These are phyloP conservation scores for Leptura quadrifasciata DNA, from an alignment of 2,888 invertebrate genomes.

Conservation along the genomic window DNA sequence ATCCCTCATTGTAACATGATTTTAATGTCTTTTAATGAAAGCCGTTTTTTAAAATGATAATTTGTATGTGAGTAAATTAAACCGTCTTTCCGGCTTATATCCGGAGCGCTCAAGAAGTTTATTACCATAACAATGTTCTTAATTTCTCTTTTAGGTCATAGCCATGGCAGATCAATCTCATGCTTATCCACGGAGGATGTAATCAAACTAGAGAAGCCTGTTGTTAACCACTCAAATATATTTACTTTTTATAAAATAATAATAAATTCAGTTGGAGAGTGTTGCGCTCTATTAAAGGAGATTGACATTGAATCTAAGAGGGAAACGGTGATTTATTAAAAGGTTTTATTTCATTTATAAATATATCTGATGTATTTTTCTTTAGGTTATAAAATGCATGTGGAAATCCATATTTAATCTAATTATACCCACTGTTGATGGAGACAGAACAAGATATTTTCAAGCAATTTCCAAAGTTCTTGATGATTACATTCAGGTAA, in stretches of 20 bases:
- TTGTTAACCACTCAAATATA: conserved; percentile 63
- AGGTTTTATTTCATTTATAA: not conserved
- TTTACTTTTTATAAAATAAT: conserved; percentile 55
- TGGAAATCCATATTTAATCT: conserved; percentile 59
- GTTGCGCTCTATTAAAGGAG: conserved; percentile 59
- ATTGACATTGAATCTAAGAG: conserved; percentile 51
- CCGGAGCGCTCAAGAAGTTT: too few species aligned
- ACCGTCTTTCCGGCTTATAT: too few species aligned
- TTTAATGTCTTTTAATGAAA: too few species aligned
- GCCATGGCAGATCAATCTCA: conserved; percentile 53
- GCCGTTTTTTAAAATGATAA: too few species aligned
- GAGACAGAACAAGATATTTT: conserved; percentile 46
- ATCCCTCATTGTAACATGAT: too few species aligned
- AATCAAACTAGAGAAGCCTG: conserved; percentile 55
- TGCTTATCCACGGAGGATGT: conserved; percentile 57
- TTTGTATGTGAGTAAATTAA: too few species aligned
- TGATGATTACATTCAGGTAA: conserved; percentile 53
- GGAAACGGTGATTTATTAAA: conserved; percentile 52
- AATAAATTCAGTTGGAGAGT: conserved; percentile 62
- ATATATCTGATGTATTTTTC: conserved; percentile 24
- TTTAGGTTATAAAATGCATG: conserved; percentile 60
- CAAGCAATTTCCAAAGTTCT: conserved; percentile 49
- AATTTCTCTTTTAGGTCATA: conserved; percentile 63
- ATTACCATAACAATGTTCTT: conserved; percentile 22
- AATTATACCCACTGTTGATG: conserved; percentile 45